Conservation (phyloP, 2,888 invertebrate species). For the Serripes groenlandicus region DNA sequence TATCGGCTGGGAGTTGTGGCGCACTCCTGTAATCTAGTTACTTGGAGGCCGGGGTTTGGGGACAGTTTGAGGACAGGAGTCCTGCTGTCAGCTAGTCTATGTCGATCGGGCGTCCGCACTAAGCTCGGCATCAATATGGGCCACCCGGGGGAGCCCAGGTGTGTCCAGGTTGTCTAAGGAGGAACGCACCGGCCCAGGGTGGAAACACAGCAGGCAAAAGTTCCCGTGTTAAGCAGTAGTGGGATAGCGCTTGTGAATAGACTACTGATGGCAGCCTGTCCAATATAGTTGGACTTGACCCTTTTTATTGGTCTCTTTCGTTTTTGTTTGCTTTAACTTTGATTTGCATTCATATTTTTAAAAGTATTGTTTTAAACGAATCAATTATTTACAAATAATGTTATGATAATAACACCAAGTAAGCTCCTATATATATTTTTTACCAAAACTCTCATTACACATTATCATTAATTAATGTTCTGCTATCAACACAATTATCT, state of each 20-base stretch:
- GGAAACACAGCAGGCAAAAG: constrained; percentile 22
- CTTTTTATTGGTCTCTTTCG: too few species aligned
- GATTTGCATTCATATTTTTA: too few species aligned
- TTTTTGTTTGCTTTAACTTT: too few species aligned
- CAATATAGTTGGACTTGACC: constrained; percentile 13
- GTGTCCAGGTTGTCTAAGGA: constrained; percentile 21
- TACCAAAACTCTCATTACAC: too few species aligned
- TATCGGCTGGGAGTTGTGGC: constrained; percentile 15
- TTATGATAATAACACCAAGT: too few species aligned
- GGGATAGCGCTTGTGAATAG: constrained; percentile 24
- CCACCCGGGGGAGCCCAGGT: constrained; percentile 12
- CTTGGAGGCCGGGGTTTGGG: constrained; percentile 78
- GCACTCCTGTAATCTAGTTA: constrained; percentile 15
- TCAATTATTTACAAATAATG: too few species aligned
- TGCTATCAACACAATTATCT: too few species aligned
- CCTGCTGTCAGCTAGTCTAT: constrained; percentile 12
- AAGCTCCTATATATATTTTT: too few species aligned
- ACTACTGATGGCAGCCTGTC: constrained; percentile 14
- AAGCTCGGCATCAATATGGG: constrained; percentile 24
- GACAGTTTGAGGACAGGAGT: constrained; percentile 13
- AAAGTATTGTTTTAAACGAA: too few species aligned
- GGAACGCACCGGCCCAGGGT: constrained; percentile 23
- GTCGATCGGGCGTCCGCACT: constrained; percentile 24
- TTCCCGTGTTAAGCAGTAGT: constrained; percentile 21
- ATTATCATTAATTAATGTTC: too few species aligned